Conservation (phyloP, 2,113 vertebrate species). For the Oreocharis arfaki region DNA sequence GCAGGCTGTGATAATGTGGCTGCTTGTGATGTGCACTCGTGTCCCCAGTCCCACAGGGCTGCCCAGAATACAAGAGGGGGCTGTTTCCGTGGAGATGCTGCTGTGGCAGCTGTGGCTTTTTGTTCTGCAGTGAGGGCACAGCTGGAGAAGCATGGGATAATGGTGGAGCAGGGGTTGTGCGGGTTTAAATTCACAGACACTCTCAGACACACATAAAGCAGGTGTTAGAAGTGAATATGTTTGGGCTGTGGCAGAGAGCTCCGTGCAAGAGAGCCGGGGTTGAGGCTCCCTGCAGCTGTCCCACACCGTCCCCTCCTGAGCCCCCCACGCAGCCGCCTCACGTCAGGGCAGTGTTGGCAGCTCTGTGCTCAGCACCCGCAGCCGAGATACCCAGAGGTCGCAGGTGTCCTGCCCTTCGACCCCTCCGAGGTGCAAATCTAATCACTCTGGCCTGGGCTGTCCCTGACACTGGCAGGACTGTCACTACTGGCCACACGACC, state of each 20-base stretch:
- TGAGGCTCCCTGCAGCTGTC: neutral
- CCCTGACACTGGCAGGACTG: neutral
- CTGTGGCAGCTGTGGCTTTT: neutral
- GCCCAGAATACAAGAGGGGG: neutral
- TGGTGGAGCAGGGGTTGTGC: neutral
- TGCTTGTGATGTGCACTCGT: rapidly evolving
- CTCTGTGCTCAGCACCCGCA: neutral
- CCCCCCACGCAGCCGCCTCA: rapidly evolving
- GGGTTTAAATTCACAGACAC: neutral
- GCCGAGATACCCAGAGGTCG: neutral
- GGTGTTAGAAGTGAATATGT: neutral
- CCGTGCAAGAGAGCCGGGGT: neutral
- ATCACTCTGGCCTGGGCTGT: neutral
- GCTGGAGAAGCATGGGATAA: rapidly evolving
- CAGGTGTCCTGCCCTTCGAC: neutral
- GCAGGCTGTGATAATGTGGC: neutral
- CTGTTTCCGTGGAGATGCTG: neutral
- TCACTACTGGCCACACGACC: rapidly evolving
- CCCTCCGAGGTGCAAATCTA: neutral
- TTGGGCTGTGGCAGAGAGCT: neutral
- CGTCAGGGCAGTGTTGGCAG: neutral
- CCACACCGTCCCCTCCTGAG: rapidly evolving
- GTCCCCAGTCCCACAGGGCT: neutral
- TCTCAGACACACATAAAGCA: neutral
- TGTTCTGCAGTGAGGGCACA: neutral